A percentile compares a stretch with the other conserved stretches of the same genome.
Conservation (phyloP, 2,888 invertebrate genomes). For the Platycheirus albimanus region DNA sequence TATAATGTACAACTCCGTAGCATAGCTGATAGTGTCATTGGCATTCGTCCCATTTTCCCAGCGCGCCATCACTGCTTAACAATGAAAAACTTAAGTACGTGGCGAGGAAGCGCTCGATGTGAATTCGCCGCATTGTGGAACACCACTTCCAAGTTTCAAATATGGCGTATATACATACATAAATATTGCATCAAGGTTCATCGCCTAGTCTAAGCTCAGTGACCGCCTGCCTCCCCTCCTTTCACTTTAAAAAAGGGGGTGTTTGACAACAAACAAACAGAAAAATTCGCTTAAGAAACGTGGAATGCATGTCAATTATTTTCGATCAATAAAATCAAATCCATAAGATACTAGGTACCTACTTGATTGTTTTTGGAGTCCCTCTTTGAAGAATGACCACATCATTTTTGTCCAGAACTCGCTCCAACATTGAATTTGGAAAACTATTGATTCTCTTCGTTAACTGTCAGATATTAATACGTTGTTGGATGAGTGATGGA, state of each 20-base stretch:
- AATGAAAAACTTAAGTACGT: neutral
- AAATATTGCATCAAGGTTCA: conserved; percentile 47
- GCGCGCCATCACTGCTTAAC: neutral
- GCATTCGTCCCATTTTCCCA: conserved; percentile 62
- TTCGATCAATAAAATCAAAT: conserved; percentile 24
- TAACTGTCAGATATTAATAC: conserved; percentile 20
- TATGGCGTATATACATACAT: too few relatives aligned
- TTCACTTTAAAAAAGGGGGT: too few relatives aligned
- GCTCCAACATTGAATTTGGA: conserved; percentile 11
- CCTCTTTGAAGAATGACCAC: conserved; percentile 37
- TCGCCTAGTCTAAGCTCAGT: conserved; percentile 10
- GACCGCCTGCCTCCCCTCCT: neutral
- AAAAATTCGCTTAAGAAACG: conserved; percentile 50
- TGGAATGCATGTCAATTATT: conserved; percentile 48
- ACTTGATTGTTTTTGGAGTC: conserved; percentile 28
- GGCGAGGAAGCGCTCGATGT: conserved; percentile 2
- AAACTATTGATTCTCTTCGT: conserved; percentile 19
- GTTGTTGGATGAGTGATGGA: neutral
- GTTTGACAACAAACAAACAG: neutral
- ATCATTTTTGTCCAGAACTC: neutral
- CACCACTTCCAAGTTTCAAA: neutral
- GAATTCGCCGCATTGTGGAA: conserved; percentile 14
- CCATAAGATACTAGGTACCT: conserved; percentile 37
- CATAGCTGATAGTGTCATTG: conserved; percentile 56
- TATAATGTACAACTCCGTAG: conserved; percentile 36